Evolutionary conservation across 2,888 invertebrate genomes (phyloP).

Genomic region (Tenthredo livida): DNA sequence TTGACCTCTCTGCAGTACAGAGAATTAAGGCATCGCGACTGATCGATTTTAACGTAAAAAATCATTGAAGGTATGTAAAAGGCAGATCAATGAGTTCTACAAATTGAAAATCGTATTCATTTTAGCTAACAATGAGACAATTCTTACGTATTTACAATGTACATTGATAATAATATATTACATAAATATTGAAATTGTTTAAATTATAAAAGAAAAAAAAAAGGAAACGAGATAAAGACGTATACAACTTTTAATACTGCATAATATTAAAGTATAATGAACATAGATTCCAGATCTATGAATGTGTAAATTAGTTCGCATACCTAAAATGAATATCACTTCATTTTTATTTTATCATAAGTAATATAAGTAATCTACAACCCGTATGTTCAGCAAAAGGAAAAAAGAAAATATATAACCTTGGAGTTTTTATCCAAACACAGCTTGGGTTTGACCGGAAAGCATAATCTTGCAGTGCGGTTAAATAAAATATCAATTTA

Average conservation of each 20-base stretch:
- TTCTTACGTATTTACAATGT: no score
- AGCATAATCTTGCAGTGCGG: neutral
- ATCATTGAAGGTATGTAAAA: slow-evolving; percentile 24
- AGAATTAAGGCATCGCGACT: neutral
- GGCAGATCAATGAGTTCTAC: neutral
- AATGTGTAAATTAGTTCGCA: neutral
- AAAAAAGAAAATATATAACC: neutral
- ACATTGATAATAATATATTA: no score
- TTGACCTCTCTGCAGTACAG: neutral
- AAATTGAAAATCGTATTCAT: neutral
- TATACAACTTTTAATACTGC: neutral
- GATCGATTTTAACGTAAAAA: slow-evolving; percentile 10
- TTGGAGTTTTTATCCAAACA: neutral
- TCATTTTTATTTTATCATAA: neutral
- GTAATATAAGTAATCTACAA: neutral
- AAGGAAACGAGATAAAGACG: neutral
- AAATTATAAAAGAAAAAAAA: neutral
- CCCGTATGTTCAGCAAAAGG: neutral
- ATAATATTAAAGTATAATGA: neutral
- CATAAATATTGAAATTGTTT: neutral
- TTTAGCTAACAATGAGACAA: neutral
- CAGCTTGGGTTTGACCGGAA: neutral
- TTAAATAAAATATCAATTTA: no score
- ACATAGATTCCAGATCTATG: neutral
- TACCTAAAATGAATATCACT: neutral